Evolutionary conservation across 2,113 vertebrate genomes (phyloP), one percentile per base, ranked within the genome.

Genomic region (Labeo catla): DNA sequence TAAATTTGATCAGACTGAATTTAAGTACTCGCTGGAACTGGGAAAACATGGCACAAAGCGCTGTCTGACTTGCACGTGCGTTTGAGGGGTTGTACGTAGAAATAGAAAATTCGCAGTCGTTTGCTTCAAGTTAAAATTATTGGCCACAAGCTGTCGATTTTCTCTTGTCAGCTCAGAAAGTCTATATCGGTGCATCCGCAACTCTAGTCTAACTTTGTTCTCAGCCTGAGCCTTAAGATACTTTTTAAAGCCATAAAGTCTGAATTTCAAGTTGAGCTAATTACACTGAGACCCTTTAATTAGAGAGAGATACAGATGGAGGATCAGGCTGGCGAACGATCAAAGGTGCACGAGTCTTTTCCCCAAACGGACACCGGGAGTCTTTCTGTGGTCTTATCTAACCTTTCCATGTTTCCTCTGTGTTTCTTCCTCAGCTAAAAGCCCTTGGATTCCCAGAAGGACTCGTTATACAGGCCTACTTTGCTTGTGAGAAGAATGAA

Each of bases 401-500:
- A 81, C 77, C 68, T 49, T 10, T 50, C 68, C 23, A 28, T 65
- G 36, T 76, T 21, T 57, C 43, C 11, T 92, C 85, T 92, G 87
- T 86, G 43, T 74, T 89, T 65, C 88, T 90, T 65, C 87, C 93
- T 36, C 94, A 98, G 97, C 95, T 98, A 95, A 99, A 99, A 95
- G 98, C 97, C 84, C 93, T 98, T 89, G 98, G 98, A 93, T 99
- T 99, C 93, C 97, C 97, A 88, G 98, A 99, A 96, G 97, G 97
- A 95, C 97, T 99, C 93, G 98, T 98, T 95, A 97, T 99, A 91
- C 97, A 99, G 90, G 98, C 98, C 0, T 99, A 98, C 95, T 98
- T 99, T 87, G 98, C 97, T 86, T 99, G 97, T 91, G 97, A 99
- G 96, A 98, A 99, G 96, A 98, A 98, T 78, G 98, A 99, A 92